Evolutionary conservation across 2,797 vertebrate species (phyloP).

Genomic region (Mormyrus proboscirostris): DNA sequence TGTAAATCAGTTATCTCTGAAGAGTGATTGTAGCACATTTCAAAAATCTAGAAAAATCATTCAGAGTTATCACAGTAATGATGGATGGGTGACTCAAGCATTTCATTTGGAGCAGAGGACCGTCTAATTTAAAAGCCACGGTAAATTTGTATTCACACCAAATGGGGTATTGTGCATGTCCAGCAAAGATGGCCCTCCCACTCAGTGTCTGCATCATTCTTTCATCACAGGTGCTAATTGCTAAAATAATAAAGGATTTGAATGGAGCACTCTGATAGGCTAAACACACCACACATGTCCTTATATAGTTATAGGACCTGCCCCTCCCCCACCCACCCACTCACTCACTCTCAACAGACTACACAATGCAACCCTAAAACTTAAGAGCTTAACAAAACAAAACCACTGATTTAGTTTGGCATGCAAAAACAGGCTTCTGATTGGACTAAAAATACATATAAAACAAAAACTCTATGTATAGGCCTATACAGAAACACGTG

Average conservation of each 20-base stretch:
- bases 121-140: constrained; percentile 42
- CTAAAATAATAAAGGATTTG: constrained; percentile 12
- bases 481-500: background rate
- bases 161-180: constrained; percentile 14
- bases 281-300: background rate
- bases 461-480: background rate
- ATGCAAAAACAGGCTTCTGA: background rate
- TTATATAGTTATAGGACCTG: background rate
- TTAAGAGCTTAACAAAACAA: background rate
- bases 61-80: constrained; percentile 38
- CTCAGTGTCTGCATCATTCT: constrained; percentile 45
- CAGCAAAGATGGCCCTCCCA: constrained; percentile 37
- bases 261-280: background rate
- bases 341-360: background rate
- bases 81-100: constrained; percentile 43
- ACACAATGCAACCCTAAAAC: background rate
- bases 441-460: background rate
- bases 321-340: background rate
- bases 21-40: constrained; percentile 43
- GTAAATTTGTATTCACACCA: constrained; percentile 25
- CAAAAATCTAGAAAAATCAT: constrained; percentile 37
- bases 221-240: constrained; percentile 58
- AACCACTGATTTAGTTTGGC: background rate
- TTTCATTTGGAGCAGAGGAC: constrained; percentile 44
- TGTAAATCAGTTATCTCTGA: constrained; percentile 41